Evolutionary conservation across 2,797 vertebrate species (phyloP).

Genomic region (Bovichtus variegatus): DNA sequence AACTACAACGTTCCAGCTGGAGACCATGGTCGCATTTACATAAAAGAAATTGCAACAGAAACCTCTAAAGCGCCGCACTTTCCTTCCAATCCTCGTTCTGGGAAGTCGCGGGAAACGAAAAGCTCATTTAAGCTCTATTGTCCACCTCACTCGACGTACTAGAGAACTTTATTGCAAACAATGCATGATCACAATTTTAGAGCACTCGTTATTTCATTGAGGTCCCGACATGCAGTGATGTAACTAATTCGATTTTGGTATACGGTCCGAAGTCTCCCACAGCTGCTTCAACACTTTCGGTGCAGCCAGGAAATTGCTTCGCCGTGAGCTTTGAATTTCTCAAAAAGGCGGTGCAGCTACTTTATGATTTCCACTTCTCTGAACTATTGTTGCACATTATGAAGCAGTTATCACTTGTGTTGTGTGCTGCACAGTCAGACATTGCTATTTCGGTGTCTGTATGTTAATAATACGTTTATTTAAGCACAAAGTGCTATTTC

Average conservation of each 20-base stretch:
- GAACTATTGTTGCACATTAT: neutral
- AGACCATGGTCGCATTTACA: neutral
- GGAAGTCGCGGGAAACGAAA: constrained; percentile 1
- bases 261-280: constrained; percentile 46
- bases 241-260: constrained; percentile 61
- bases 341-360: constrained; percentile 30
- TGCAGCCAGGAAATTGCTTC: constrained; percentile 53
- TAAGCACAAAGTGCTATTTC: constrained; percentile 10
- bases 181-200: constrained; percentile 57
- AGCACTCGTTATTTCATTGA: constrained; percentile 23
- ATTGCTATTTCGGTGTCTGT: constrained; percentile 15
- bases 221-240: constrained; percentile 26
- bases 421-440: neutral
- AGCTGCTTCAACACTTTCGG: constrained; percentile 45
- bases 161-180: constrained; percentile 44
- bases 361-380: constrained; percentile 28
- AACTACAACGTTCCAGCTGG: neutral
- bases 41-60: neutral
- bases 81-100: neutral
- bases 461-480: constrained; percentile 30
- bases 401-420: constrained; percentile 3
- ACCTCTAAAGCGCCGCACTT: neutral
- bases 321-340: constrained; percentile 44
- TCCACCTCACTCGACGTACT: constrained; percentile 28
- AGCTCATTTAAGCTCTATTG: constrained; percentile 19